These are phyloP conservation scores for Nerophis ophidion DNA, from an alignment of 2,113 vertebrate genomes.

Conservation along the genomic window DNA sequence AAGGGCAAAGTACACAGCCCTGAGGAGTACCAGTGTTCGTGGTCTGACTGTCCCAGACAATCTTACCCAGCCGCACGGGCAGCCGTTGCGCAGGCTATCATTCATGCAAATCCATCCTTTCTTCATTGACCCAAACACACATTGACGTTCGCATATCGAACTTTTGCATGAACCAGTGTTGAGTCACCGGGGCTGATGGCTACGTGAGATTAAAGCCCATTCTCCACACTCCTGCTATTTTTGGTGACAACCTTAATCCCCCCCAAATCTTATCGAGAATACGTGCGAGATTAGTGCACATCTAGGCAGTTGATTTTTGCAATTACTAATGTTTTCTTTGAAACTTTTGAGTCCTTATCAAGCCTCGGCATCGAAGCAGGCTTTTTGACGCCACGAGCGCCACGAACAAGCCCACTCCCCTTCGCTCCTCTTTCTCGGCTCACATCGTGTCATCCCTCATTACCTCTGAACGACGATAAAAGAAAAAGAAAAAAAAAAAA, in stretches of 20 bases:
- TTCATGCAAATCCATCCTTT: background rate
- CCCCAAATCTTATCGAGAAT: constrained; percentile 62
- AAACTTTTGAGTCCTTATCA: constrained; percentile 36
- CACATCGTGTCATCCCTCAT: constrained; percentile 32
- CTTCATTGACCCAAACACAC: constrained; percentile 11
- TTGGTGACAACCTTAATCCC: constrained; percentile 53
- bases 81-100: background rate
- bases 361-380: constrained; percentile 16
- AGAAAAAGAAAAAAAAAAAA: constrained; percentile 5
- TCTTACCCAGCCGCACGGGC: too few species aligned
- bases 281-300: constrained; percentile 56
- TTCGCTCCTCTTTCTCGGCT: constrained; percentile 20
- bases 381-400: background rate
- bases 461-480: constrained; percentile 46
- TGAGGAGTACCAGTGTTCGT: too few species aligned
- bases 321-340: constrained; percentile 41
- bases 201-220: constrained; percentile 48
- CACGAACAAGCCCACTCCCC: constrained; percentile 5
- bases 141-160: constrained; percentile 18
- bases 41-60: too few species aligned
- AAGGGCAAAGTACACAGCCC: too few species aligned
- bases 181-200: constrained; percentile 40
- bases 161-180: constrained; percentile 19
- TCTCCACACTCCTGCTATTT: constrained; percentile 45
- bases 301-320: constrained; percentile 29